These are phyloP conservation scores for Laupala kohalensis DNA, from an alignment of 1,140 invertebrate genomes.

Conservation along the genomic window DNA sequence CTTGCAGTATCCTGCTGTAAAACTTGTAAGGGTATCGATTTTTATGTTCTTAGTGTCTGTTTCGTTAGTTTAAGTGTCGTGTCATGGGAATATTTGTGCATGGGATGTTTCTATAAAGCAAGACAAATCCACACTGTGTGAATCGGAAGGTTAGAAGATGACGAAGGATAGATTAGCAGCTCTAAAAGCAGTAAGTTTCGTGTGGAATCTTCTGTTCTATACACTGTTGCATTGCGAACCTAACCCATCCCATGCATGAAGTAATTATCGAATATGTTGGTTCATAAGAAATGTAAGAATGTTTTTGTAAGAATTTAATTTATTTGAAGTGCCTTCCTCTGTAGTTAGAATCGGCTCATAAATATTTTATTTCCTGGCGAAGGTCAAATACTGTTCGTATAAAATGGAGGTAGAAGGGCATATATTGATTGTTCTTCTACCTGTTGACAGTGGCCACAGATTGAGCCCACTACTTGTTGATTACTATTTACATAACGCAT, in stretches of 20 bases:
- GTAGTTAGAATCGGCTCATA: not conserved
- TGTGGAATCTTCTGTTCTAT: not conserved
- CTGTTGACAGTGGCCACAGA: not conserved
- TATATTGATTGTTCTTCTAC: not conserved
- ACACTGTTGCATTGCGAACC: too few species aligned
- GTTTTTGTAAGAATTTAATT: not conserved
- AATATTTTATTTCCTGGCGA: not conserved
- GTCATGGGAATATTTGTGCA: constrained; percentile 59
- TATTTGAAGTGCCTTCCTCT: not conserved
- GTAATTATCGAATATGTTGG: not conserved
- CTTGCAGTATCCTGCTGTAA: constrained; percentile 20
- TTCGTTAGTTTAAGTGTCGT: constrained; percentile 58
- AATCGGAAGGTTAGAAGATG: constrained; percentile 59
- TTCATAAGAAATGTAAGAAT: not conserved
- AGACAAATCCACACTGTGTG: constrained; percentile 42
- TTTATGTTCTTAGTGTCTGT: constrained; percentile 50
- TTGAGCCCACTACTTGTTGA: not conserved
- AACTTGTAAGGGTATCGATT: constrained; percentile 46
- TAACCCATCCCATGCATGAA: constrained; percentile 3
- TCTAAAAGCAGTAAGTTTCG: constrained; percentile 73
- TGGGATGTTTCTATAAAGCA: constrained; percentile 56
- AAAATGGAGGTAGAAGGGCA: not conserved
- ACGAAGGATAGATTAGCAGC: constrained; percentile 96
- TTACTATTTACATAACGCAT: not conserved
- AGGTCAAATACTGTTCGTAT: not conserved